These are phyloP conservation scores for Eurypyga helias DNA, from an alignment of 2,113 vertebrate genomes.

Conservation along the genomic window DNA sequence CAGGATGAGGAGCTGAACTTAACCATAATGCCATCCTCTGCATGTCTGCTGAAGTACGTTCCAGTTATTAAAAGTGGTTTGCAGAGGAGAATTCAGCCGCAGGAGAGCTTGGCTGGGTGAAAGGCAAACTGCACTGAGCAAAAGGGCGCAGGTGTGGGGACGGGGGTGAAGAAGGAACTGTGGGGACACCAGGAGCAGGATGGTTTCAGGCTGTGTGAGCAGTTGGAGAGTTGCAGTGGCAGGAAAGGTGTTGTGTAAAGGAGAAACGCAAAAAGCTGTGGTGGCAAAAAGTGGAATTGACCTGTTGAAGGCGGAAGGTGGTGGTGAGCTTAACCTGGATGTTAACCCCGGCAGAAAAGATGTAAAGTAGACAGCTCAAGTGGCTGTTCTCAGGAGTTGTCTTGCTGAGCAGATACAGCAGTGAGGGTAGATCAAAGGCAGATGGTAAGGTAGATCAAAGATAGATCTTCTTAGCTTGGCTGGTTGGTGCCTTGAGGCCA, in stretches of 20 bases:
- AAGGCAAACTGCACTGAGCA: neutral
- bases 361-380: neutral
- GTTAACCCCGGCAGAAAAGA: neutral
- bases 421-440: neutral
- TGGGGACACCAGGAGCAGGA: neutral
- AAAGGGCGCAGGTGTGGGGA: neutral
- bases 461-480: neutral
- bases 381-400: neutral
- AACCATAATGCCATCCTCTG: neutral
- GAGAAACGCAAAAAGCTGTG: neutral
- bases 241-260: neutral
- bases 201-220: neutral
- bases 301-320: neutral
- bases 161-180: neutral
- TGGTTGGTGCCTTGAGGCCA: neutral
- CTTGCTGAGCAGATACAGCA: neutral
- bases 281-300: neutral
- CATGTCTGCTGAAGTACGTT: neutral
- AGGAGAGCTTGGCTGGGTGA: neutral
- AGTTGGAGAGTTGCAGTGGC: neutral
- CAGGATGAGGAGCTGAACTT: neutral
- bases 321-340: neutral
- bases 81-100: neutral
- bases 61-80: neutral
- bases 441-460: neutral